Evolutionary conservation across 2,888 invertebrate species (phyloP).

Genomic region (Omphaloscelis lunosa): DNA sequence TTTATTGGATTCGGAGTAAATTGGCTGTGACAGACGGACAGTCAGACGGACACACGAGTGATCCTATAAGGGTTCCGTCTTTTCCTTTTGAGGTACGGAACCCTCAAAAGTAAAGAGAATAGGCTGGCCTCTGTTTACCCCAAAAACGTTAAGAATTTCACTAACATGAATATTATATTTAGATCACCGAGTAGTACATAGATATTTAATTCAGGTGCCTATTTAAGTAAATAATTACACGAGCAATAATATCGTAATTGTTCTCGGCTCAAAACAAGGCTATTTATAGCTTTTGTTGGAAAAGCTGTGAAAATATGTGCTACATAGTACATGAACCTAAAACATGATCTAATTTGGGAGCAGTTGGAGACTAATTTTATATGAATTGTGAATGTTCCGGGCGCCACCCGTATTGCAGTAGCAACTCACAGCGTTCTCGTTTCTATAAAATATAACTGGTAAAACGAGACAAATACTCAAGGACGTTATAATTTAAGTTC

Average conservation of each 20-base stretch:
- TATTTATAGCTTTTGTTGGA: slow-evolving; percentile 49
- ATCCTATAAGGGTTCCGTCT: no score
- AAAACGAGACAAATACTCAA: not conserved
- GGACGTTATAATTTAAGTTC: not conserved
- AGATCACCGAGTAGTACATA: slow-evolving; percentile 12
- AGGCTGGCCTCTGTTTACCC: not conserved
- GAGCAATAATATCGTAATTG: slow-evolving; percentile 46
- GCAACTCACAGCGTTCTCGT: slow-evolving; percentile 5
- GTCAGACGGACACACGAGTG: no score
- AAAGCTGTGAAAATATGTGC: slow-evolving; percentile 46
- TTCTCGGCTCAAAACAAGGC: slow-evolving; percentile 43
- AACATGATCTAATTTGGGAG: slow-evolving; percentile 60
- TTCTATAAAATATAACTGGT: slow-evolving; percentile 4
- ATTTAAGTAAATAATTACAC: slow-evolving; percentile 60
- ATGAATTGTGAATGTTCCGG: slow-evolving; percentile 56
- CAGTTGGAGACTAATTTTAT: slow-evolving; percentile 38
- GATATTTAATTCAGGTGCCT: slow-evolving; percentile 39
- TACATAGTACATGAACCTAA: slow-evolving; percentile 50
- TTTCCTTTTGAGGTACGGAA: no score
- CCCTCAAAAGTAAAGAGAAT: not conserved
- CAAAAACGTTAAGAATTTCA: slow-evolving; percentile 32
- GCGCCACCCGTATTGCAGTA: slow-evolving; percentile 3
- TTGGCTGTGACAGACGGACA: no score
- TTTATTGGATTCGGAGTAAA: no score
- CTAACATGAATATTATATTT: slow-evolving; percentile 36